These are phyloP conservation scores for Ageneiosus marmoratus DNA, from an alignment of 2,113 vertebrate genomes.

Conservation along the genomic window DNA sequence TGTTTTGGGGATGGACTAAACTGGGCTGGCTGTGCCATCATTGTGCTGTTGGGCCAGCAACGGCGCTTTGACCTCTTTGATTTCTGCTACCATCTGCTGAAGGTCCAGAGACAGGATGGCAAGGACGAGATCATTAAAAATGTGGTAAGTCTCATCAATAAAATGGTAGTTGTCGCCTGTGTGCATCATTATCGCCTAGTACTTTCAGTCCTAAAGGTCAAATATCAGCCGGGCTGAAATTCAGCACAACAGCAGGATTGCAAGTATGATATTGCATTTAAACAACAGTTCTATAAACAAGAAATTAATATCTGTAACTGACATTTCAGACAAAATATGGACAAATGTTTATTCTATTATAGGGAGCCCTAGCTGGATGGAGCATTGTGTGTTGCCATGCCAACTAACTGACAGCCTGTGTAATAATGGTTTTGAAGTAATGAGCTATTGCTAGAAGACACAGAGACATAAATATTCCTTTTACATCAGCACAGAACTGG, in stretches of 20 bases:
- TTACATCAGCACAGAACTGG: too few species aligned
- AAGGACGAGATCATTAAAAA: conserved; percentile 99
- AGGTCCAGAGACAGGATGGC: conserved; percentile 96
- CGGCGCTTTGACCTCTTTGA: conserved; percentile 97
- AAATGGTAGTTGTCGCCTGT: neutral
- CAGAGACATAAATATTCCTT: too few species aligned
- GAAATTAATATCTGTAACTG: neutral
- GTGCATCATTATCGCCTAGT: too few species aligned
- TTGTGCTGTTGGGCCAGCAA: conserved; percentile 94
- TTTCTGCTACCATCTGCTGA: conserved; percentile 97
- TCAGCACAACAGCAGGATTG: neutral
- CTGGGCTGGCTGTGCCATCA: conserved; percentile 97
- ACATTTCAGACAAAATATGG: neutral
- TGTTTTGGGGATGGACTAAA: conserved; percentile 97
- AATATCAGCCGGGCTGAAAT: neutral
- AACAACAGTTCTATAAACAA: neutral
- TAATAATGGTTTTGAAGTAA: neutral
- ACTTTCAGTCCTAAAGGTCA: neutral
- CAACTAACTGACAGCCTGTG: neutral
- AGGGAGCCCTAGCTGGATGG: neutral
- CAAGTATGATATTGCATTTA: too few species aligned
- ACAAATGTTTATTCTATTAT: neutral
- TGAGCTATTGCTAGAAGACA: neutral
- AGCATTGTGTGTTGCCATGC: neutral
- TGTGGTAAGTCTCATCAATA: conserved; percentile 78